Evolutionary conservation across 2,797 vertebrate species (phyloP), one percentile per base, ranked within the genome.

Genomic region (Sebastiscus albofasciatus): DNA sequence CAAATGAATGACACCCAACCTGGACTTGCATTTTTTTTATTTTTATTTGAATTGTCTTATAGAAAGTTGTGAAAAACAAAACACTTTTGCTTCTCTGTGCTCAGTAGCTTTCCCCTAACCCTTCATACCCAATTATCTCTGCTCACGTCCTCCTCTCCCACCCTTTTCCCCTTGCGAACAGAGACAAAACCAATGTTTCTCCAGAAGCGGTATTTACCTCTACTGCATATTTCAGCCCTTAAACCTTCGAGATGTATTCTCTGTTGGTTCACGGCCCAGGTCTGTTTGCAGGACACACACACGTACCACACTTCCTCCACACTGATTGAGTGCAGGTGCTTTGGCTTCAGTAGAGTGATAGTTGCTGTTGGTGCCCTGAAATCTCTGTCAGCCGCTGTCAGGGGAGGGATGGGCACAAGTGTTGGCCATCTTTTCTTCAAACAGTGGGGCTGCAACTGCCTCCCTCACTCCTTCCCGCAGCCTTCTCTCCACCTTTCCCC

Each of bases 241-340:
- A 89, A 90, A 88, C 90, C 76, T 87, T 87, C 59, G 69, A 85
- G 77, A 85, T 85, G 70, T 73, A 68, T 90, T 72, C 81, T 79
- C 71, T 69, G 20, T 54, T 79, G 81, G 83, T 77, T 84, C 75
- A 71, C 18, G 62, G 73, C 66, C 61, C 8, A 26, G 24, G 58
- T 72, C 31, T 84, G 71, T 84, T 89, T 83, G 34, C 46, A 75
- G 75, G 33, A 75, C 54, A 24, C 65, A 67, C 69, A 59, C 62
- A 55, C 66, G 29, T 68, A 46, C 26, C 14, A 60, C 85, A 82
- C 69, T 81, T 71, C 81, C 77, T 88, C 65, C 77, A 78, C 75
- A 74, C 68, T 85, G 86, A 92, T 85, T 86, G 74, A 91, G 83
- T 91, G 83, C 83, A 82, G 87, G 88, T 84, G 79, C 80, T 86